Evolutionary conservation across 2,888 invertebrate species (phyloP).

Genomic region (Drosophila stalkeri): DNA sequence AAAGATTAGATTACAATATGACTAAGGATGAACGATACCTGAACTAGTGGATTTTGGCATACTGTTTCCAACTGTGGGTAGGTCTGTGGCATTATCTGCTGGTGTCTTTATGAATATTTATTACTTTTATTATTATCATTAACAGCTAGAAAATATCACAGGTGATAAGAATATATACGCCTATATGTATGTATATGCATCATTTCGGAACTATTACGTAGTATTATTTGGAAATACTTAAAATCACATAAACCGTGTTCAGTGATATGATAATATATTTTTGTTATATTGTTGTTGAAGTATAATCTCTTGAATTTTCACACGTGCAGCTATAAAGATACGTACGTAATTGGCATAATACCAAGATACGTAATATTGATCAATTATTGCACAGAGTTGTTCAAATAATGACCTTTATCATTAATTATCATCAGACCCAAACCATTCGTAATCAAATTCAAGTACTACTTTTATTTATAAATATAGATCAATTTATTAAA

Average conservation of each 20-base stretch:
- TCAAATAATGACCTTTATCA: too few species aligned
- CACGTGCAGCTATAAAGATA: too few species aligned
- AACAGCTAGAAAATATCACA: neutral
- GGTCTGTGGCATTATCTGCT: neutral
- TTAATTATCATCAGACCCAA: too few species aligned
- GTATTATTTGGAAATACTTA: neutral
- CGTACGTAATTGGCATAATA: too few species aligned
- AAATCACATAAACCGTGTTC: neutral
- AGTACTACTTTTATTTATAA: too few species aligned
- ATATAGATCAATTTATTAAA: too few species aligned
- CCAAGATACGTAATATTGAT: too few species aligned
- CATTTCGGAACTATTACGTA: neutral
- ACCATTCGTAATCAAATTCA: too few species aligned
- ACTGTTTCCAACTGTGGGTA: constrained; percentile 12
- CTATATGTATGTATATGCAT: neutral
- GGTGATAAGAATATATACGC: constrained; percentile 38
- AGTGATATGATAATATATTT: too few species aligned
- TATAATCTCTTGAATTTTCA: too few species aligned
- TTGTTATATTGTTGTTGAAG: too few species aligned
- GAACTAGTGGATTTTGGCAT: neutral
- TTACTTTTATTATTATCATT: neutral
- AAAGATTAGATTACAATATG: constrained; percentile 29
- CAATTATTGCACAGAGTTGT: too few species aligned
- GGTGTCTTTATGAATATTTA: neutral
- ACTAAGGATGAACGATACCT: neutral